Conservation (phyloP, 2,113 vertebrate genomes). For the Bufo bufo region DNA sequence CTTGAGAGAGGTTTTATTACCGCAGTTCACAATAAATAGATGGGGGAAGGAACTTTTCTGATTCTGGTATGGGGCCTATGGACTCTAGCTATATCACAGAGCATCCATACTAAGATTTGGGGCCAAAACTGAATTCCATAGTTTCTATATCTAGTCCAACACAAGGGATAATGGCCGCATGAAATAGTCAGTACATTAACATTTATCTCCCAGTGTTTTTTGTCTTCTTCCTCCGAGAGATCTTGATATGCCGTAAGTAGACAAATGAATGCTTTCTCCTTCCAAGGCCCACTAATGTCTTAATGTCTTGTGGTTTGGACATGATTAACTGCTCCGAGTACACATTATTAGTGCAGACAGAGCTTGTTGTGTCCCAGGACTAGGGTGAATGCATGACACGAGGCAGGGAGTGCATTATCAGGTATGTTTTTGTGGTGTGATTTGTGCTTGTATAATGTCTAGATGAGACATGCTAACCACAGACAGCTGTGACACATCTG, state of each 20-base stretch:
- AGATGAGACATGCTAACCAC: constrained; percentile 28
- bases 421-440: constrained; percentile 22
- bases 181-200: background rate
- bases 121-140: background rate
- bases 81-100: background rate
- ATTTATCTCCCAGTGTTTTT: background rate
- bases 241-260: background rate
- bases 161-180: background rate
- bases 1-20: too few species aligned
- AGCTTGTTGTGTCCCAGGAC: background rate
- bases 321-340: constrained; percentile 5
- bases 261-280: background rate
- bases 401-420: constrained; percentile 30
- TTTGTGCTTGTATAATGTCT: constrained; percentile 36
- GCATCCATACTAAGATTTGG: background rate
- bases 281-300: background rate
- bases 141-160: background rate
- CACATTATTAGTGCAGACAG: background rate
- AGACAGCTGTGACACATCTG: constrained; percentile 44
- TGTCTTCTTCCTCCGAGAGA: background rate
- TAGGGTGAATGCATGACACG: background rate
- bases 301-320: background rate
- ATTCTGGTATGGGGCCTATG: too few species aligned
- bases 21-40: too few species aligned
- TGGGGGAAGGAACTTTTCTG: too few species aligned